Percentiles rank a stretch among this genome's conserved stretches.
Evolutionary conservation across 2,888 invertebrate species (phyloP).

Genomic region (Lumbricus terrestris): DNA sequence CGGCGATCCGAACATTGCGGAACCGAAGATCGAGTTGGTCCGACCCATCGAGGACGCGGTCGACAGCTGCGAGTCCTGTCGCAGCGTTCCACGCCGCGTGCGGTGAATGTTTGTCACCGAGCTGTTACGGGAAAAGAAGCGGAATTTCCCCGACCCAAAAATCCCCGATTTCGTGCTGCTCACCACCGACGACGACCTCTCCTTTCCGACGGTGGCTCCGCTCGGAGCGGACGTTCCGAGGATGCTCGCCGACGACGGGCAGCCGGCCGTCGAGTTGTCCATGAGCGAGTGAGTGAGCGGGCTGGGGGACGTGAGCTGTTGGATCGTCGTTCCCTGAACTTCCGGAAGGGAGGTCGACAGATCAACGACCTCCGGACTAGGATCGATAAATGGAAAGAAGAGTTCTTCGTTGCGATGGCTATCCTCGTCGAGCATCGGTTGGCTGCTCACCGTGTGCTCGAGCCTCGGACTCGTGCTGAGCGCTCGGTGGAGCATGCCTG

Average conservation of each 20-base stretch:
- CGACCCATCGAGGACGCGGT: not conserved
- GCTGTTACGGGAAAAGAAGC: constrained; percentile 14
- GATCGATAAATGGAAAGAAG: not conserved
- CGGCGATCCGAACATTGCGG: constrained; percentile 15
- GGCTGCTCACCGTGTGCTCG: constrained; percentile 7
- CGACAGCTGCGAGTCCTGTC: not conserved
- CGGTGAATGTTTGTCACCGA: constrained; percentile 8
- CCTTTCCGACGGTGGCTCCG: not conserved
- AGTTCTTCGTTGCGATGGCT: not conserved
- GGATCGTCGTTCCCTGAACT: constrained; percentile 6
- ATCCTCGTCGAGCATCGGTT: not conserved
- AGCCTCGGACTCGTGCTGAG: constrained; percentile 12
- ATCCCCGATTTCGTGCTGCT: not conserved
- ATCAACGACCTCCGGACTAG: constrained; percentile 5
- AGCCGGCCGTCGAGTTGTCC: not conserved
- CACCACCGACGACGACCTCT: constrained; percentile 12
- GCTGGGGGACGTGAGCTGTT: not conserved
- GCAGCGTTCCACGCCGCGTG: not conserved
- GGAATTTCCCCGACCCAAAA: constrained; percentile 6
- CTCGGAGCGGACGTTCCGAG: not conserved
- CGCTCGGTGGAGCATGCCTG: not conserved
- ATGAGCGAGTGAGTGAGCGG: constrained; percentile 13
- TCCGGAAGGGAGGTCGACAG: constrained; percentile 10
- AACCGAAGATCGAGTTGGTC: constrained; percentile 13
- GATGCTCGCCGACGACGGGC: not conserved